A percentile compares a stretch with the other conserved stretches of the same genome.
Evolutionary conservation across 1,140 invertebrate genomes (phyloP).

Genomic region (Hyphantria cunea): DNA sequence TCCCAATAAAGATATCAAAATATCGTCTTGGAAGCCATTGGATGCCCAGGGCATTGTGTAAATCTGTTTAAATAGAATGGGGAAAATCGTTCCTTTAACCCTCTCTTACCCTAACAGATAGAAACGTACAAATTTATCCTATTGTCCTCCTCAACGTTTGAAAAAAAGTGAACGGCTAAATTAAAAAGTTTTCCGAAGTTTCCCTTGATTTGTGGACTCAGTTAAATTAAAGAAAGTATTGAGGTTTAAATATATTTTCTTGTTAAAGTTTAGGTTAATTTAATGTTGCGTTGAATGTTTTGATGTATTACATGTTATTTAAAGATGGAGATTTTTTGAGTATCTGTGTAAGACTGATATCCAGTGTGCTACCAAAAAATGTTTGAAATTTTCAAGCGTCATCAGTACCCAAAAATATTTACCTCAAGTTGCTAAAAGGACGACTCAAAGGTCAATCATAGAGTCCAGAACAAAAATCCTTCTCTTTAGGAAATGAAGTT

Average conservation of each 20-base stretch:
- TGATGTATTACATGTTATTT: too few relatives aligned
- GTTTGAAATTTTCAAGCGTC: too few relatives aligned
- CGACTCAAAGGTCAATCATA: too few relatives aligned
- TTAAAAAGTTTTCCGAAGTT: conserved; percentile 21
- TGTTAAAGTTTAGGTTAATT: not conserved
- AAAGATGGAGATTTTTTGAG: not conserved
- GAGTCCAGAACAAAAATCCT: too few relatives aligned
- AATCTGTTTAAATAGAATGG: conserved; percentile 59
- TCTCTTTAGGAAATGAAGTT: too few relatives aligned
- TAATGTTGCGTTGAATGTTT: not conserved
- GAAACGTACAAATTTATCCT: conserved; percentile 21
- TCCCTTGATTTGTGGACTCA: conserved; percentile 22
- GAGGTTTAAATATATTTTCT: conserved; percentile 7
- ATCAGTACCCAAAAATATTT: too few relatives aligned
- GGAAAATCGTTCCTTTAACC: conserved; percentile 61
- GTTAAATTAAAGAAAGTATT: conserved; percentile 26
- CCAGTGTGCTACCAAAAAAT: too few relatives aligned
- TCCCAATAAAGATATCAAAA: conserved; percentile 46
- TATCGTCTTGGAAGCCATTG: conserved; percentile 39
- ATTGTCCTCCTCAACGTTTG: conserved; percentile 19
- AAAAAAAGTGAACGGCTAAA: conserved; percentile 21
- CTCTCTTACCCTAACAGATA: conserved; percentile 44
- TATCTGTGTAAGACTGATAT: too few relatives aligned
- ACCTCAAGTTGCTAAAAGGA: too few relatives aligned
- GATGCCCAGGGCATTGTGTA: conserved; percentile 45